Conservation (phyloP, 1,140 invertebrate species). For the Drosophila seguyi region DNA sequence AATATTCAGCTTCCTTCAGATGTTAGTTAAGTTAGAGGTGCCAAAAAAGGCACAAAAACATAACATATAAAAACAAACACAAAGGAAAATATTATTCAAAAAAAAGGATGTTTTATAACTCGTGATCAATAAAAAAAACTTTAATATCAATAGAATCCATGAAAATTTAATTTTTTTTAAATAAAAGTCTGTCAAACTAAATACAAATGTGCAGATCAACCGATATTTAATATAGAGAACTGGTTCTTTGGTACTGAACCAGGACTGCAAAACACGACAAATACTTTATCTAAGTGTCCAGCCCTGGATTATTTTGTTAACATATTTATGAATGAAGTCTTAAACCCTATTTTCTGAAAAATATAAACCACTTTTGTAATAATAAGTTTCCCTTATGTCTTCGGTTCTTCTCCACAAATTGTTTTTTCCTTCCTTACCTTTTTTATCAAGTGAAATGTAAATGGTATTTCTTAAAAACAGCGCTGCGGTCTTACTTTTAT, state of each 20-base stretch:
- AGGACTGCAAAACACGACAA: not conserved
- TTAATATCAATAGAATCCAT: too few relatives aligned
- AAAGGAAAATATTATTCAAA: not conserved
- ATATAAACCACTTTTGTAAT: too few relatives aligned
- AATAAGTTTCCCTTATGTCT: too few relatives aligned
- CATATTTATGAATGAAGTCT: constrained; percentile 9
- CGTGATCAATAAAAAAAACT: too few relatives aligned
- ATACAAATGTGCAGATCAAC: not conserved
- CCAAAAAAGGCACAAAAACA: not conserved
- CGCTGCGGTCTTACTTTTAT: not conserved
- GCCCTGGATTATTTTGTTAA: constrained; percentile 37
- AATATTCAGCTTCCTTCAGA: not conserved
- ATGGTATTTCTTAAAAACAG: not conserved
- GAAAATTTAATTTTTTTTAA: too few relatives aligned
- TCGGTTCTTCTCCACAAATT: too few relatives aligned
- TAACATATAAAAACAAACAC: not conserved
- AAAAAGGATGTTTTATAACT: not conserved
- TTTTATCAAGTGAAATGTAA: too few relatives aligned
- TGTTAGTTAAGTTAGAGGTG: not conserved
- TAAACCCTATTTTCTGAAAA: not conserved
- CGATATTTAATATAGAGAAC: not conserved
- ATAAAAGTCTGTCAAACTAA: not conserved
- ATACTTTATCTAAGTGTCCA: not conserved
- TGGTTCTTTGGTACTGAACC: not conserved
- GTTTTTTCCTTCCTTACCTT: not conserved